Evolutionary conservation across 1,140 invertebrate species (phyloP).

Genomic region (Sinella curviseta): DNA sequence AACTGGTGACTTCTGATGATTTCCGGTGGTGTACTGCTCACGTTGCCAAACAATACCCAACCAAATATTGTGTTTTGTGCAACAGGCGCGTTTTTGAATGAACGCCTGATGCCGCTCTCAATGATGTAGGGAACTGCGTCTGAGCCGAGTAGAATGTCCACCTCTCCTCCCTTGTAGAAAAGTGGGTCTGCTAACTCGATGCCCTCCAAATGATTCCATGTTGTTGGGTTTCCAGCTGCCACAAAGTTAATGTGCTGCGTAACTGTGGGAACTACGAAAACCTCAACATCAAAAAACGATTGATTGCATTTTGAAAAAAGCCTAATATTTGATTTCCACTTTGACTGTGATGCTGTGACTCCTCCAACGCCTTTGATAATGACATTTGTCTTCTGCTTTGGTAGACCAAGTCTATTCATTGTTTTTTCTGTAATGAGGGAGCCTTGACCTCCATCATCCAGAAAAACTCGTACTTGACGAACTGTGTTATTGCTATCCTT

Average conservation of each 20-base stretch:
- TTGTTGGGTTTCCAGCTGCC: not conserved
- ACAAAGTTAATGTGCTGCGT: not conserved
- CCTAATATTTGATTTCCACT: not conserved
- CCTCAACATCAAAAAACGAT: not conserved
- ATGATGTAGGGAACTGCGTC: not conserved
- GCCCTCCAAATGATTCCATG: not conserved
- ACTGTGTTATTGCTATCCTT: not conserved
- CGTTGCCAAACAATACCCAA: not conserved
- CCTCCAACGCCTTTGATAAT: not conserved
- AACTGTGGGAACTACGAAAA: not conserved
- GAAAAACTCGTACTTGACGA: not conserved
- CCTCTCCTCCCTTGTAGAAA: not conserved
- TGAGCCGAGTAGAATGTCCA: not conserved
- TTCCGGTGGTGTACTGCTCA: not conserved
- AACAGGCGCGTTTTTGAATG: not conserved
- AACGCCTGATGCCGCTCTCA: not conserved
- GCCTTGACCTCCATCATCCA: not conserved
- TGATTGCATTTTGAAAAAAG: not conserved
- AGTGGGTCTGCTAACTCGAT: not conserved
- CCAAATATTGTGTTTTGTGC: constrained; percentile 1
- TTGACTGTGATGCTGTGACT: not conserved
- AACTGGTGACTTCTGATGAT: not conserved
- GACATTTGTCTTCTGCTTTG: not conserved
- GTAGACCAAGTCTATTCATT: not conserved
- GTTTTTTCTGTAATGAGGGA: not conserved